A percentile compares a stretch with the other conserved stretches of the same genome.
These are phyloP conservation scores for Drosophila gaucha DNA, from an alignment of 2,888 invertebrate species.

Conservation along the genomic window DNA sequence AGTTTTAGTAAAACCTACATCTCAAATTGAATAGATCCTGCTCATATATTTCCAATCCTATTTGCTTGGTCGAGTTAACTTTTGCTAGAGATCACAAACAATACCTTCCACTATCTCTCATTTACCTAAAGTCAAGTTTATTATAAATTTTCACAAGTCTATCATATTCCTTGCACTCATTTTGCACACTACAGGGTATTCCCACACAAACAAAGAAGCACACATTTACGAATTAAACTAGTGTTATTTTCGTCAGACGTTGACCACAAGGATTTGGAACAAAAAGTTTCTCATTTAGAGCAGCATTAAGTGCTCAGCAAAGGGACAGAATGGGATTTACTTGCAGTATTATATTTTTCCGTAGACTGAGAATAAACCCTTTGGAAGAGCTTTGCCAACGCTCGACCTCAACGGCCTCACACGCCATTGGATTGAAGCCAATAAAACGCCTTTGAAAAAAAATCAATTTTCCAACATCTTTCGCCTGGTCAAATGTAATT, in stretches of 20 bases:
- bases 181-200: constrained; percentile 23
- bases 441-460: constrained; percentile 54
- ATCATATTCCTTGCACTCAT: background rate
- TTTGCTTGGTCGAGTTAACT: background rate
- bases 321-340: constrained; percentile 59
- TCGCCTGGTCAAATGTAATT: constrained; percentile 31
- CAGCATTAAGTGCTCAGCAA: constrained; percentile 71
- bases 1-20: too few relatives aligned
- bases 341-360: background rate
- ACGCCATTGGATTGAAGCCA: constrained; percentile 34
- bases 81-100: background rate
- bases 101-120: background rate
- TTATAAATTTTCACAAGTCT: background rate
- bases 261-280: constrained; percentile 53
- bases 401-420: constrained; percentile 46
- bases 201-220: background rate
- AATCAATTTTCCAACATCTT: constrained; percentile 66
- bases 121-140: background rate
- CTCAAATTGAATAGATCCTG: too few relatives aligned
- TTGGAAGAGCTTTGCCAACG: constrained; percentile 20
- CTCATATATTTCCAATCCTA: too few relatives aligned
- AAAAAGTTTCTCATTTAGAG: constrained; percentile 67
- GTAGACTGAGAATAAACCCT: constrained; percentile 20
- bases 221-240: constrained; percentile 25
- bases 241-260: constrained; percentile 44